Base-by-base conservation (phyloP, 2,113 vertebrate genomes). In the Butorides virescens region DNA sequence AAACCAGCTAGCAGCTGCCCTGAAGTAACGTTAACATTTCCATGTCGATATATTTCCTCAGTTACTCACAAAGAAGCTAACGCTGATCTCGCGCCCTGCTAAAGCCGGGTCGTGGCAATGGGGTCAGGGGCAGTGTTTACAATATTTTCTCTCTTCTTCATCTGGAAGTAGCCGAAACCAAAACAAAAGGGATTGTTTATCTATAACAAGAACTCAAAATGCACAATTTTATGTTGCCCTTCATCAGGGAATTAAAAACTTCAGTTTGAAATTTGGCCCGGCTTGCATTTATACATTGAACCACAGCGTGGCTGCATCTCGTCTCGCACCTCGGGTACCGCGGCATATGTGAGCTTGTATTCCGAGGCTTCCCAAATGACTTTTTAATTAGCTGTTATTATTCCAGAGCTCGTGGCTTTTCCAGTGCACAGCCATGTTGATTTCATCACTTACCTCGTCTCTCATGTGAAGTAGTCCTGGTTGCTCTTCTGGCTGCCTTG, bases 321-420 rank as follows among this genome's bases (percentile, higher is more conserved):
- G 5, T 67, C 65, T 92, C 5, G 0, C 17, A 11, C 36, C 37
- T 74, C 1, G 1, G n/a, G 37, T 62, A 7, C 49, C 34, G 44
- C 3, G 0, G 50, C 63, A 34, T 78, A 27, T 36, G 59, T 29
- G 44, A 63, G 61, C 84, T 65, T 80, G 16, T 59, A 23, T 50
- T 86, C 88, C 61, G 39, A 68, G 77, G 29, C 52, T 83, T 97
- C 81, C 61, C 52, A 94, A 81, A 86, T 75, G 72, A 52, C 70
- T 85, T 76, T 76, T 89, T 80, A 76, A 90, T 90, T 74, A 52
- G 15, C 30, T 79, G 22, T 58, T 92, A 34, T 42, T 73, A 63
- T 58, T 89, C n/a, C 52, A 46, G 36, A 68, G 52, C 66, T 78
- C 4, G 1, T 20, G 58, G 71, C 59, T 90, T 71, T 89, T 47